Percentiles rank a stretch among this genome's conserved stretches.
These are phyloP conservation scores for Patiria miniata DNA, from an alignment of 35 echinoderm and acorn worm species.

Conservation along the genomic window DNA sequence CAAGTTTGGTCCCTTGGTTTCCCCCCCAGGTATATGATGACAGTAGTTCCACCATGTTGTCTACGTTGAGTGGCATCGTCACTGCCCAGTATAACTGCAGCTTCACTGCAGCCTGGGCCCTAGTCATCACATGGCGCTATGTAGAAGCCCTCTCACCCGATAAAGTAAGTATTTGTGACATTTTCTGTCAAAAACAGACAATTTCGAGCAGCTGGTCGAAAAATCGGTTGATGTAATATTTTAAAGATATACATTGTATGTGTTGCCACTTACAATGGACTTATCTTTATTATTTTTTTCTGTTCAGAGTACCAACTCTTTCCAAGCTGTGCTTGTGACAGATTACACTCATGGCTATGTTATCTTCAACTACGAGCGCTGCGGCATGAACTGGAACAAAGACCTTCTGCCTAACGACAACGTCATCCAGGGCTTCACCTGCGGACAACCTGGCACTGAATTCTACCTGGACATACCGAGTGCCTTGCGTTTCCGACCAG, in stretches of 20 bases:
- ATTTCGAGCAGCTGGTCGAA: background rate
- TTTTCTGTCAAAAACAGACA: no score
- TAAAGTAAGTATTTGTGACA: background rate
- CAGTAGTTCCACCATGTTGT: background rate
- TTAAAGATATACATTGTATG: background rate
- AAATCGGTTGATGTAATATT: background rate
- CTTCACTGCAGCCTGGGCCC: slow-evolving; percentile 4
- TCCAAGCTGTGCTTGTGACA: slow-evolving; percentile 2
- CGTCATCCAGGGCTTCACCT: background rate
- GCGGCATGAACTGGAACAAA: background rate
- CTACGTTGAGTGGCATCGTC: background rate
- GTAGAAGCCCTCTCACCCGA: background rate
- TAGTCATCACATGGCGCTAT: background rate
- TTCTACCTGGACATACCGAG: background rate
- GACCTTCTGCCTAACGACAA: background rate
- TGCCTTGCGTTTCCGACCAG: background rate
- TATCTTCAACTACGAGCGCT: background rate
- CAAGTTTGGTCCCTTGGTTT: no score
- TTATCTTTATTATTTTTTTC: background rate
- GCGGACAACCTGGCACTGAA: background rate
- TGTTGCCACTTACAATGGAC: background rate
- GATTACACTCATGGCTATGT: background rate
- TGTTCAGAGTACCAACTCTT: background rate
- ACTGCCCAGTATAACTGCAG: background rate
- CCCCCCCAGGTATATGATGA: background rate